phyloP scores from a whole-genome alignment of 2,797 vertebrate species.

The Heliangelus exortis region DNA sequence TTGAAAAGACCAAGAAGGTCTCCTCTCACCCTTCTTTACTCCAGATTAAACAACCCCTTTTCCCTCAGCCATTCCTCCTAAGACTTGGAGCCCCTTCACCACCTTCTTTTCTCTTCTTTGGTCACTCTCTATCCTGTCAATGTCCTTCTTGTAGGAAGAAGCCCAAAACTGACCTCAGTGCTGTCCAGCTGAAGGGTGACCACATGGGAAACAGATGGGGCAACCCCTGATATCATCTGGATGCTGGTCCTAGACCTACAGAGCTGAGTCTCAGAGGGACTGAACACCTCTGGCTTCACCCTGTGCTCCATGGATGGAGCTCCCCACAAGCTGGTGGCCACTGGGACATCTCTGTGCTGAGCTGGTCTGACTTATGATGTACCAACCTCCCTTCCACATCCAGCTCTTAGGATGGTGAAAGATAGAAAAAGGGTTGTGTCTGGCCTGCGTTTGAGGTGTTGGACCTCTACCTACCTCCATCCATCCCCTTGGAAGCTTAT shows the following conservation, averaged over 20 bases:
- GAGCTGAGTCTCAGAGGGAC: not conserved
- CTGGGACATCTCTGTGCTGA: rapidly evolving
- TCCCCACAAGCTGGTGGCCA: not conserved
- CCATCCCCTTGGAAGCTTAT: not conserved
- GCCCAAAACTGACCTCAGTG: rapidly evolving
- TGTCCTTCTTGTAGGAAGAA: rapidly evolving
- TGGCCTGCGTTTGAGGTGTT: too few relatives aligned
- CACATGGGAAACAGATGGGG: not conserved
- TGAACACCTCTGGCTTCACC: not conserved
- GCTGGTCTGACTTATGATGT: not conserved
- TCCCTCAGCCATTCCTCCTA: rapidly evolving
- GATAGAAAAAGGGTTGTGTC: not conserved
- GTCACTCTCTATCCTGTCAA: rapidly evolving
- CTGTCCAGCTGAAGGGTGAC: not conserved
- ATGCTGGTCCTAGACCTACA: not conserved
- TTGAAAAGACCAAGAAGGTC: rapidly evolving
- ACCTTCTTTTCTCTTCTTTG: rapidly evolving
- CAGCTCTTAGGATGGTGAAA: not conserved
- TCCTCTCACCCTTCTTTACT: not conserved
- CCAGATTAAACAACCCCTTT: rapidly evolving
- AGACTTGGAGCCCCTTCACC: not conserved
- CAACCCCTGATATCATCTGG: not conserved
- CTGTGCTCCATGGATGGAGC: not conserved
- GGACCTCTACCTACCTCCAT: not conserved
- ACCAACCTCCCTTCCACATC: not conserved